Base-by-base conservation (phyloP, 2,888 invertebrate species). In the Yponomeuta evonymella region DNA sequence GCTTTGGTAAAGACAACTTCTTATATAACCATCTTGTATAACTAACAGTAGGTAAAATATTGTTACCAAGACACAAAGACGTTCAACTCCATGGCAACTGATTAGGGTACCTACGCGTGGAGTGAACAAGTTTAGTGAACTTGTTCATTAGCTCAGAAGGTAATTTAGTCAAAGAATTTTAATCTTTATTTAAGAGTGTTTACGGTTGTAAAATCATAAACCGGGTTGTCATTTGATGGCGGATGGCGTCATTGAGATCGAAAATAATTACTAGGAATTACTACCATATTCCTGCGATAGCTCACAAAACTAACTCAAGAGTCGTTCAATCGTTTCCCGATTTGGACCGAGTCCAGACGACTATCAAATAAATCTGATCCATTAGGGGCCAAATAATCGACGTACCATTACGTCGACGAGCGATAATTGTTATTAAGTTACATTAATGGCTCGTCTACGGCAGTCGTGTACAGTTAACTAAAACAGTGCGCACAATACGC, bases 331-430 rank as follows among this genome's bases (percentile, higher is more conserved):
- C 67, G 67, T n/a, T 67, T 43, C 67, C 15, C 67, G 15, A 48
- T 67, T 67, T 67, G 67, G 67, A 67, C 48, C 29, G 67, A 33
- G 43, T 67, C 67, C 67, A 67, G 67, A 67, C 23, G 65, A 30
- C 29, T 30, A 30, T 30, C 29, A n/a, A 33, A 65, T 30, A 33
- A 65, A 58, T 15, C 51, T 8, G 65, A 33, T 58, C 65, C 30
- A 65, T 65, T 65, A 65, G 12, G 65, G 10, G 65, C 65, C 65
- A 30, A 65, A 29, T 65, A 65, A 33, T 65, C 10, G 29, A 65
- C 23, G 9, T 58, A 58, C 15, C 15, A 58, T 58, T 58, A 58
- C 15, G 8, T 58, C 51, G 51, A 15, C 51, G 12, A 58, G 51
- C 43, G 43, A 43, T 43, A 43, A 43, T 43, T 12, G 29, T 65